These are phyloP conservation scores for Liodrosophila aerea DNA, from an alignment of 2,888 invertebrate species.

Conservation along the genomic window DNA sequence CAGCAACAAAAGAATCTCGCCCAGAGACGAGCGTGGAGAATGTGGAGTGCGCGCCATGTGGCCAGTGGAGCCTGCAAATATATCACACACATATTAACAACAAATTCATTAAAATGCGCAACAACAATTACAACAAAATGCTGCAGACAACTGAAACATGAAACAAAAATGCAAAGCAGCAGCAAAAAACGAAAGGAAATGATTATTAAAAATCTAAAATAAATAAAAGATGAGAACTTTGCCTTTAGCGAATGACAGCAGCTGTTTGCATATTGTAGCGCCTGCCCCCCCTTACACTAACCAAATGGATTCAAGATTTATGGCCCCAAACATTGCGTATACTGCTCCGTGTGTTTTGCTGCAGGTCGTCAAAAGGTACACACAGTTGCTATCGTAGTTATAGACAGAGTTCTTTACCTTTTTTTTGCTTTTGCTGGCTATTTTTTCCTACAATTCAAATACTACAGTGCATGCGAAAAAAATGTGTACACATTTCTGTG, in stretches of 20 bases:
- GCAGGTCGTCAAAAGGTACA: constrained; percentile 54
- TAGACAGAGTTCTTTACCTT: constrained; percentile 7
- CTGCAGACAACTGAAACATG: constrained; percentile 30
- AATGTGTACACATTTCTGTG: constrained; percentile 70
- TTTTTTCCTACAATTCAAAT: constrained; percentile 17
- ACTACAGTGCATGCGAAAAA: constrained; percentile 38
- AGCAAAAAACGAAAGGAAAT: constrained; percentile 51
- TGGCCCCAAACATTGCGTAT: constrained; percentile 60
- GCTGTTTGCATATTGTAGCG: constrained; percentile 68
- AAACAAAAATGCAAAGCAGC: not conserved
- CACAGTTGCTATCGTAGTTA: constrained; percentile 44
- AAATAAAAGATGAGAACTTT: constrained; percentile 71
- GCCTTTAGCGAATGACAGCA: constrained; percentile 71
- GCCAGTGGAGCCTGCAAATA: constrained; percentile 52
- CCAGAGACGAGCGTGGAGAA: constrained; percentile 43
- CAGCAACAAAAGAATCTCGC: constrained; percentile 69
- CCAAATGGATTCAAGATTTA: constrained; percentile 61
- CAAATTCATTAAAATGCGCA: constrained; percentile 76
- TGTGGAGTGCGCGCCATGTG: constrained; percentile 37
- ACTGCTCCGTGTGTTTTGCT: constrained; percentile 68
- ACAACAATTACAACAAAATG: constrained; percentile 26
- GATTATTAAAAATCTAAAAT: constrained; percentile 75
- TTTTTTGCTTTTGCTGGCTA: no score
- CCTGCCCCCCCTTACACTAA: not conserved
- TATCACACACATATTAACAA: constrained; percentile 62